Evolutionary conservation across 2,888 invertebrate species (phyloP).

Genomic region (Dascillus cervinus): DNA sequence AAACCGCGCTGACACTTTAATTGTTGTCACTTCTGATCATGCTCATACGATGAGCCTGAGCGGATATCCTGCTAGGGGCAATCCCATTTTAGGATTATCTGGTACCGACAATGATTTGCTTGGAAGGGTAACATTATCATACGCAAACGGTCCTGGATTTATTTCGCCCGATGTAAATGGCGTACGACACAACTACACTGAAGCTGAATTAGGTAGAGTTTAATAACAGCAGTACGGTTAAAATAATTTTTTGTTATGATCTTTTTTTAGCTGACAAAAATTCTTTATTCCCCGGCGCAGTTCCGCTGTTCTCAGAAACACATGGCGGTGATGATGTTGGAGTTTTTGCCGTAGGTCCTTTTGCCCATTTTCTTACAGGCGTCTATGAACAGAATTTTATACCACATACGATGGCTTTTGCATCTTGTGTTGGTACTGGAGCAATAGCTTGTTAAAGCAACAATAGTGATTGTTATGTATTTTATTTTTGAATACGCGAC

Average conservation of each 20-base stretch:
- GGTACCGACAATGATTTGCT: constrained; percentile 49
- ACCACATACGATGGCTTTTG: too few relatives aligned
- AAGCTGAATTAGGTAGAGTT: constrained; percentile 32
- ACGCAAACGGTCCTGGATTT: constrained; percentile 68
- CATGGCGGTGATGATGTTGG: constrained; percentile 77
- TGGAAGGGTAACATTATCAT: constrained; percentile 61
- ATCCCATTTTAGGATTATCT: constrained; percentile 49
- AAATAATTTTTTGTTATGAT: too few relatives aligned
- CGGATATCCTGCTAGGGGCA: constrained; percentile 63
- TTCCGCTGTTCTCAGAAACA: constrained; percentile 54
- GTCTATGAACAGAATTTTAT: too few relatives aligned
- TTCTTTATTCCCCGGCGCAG: constrained; percentile 50
- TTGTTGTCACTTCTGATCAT: constrained; percentile 73
- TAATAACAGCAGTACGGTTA: too few relatives aligned
- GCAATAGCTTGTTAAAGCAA: too few relatives aligned
- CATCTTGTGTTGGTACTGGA: too few relatives aligned
- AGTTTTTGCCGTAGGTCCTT: too few relatives aligned
- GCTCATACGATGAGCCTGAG: constrained; percentile 67
- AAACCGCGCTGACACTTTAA: constrained; percentile 60
- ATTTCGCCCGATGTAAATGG: constrained; percentile 30
- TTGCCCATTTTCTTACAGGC: too few relatives aligned
- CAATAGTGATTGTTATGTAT: too few relatives aligned
- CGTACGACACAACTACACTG: constrained; percentile 44
- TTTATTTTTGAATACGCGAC: too few relatives aligned
- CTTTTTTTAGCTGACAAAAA: constrained; percentile 36